Conservation (phyloP, 2,113 vertebrate species). For the Sylvietta virens region DNA sequence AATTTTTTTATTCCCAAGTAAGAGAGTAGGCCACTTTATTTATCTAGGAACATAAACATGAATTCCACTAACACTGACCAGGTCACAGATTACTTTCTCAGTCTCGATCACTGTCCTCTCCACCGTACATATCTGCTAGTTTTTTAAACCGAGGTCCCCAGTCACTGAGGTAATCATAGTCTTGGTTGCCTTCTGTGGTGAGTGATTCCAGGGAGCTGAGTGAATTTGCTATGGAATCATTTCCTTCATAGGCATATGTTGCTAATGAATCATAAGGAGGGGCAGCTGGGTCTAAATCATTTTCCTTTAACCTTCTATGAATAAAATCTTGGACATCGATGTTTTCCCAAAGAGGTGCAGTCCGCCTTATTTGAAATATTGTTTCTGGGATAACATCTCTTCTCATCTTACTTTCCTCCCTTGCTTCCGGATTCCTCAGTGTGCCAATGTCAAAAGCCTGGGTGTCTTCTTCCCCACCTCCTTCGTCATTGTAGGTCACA, state of each 20-base stretch:
- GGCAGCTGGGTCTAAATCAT: slow-evolving; percentile 75
- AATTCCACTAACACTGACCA: slow-evolving; percentile 28
- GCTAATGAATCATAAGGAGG: slow-evolving; percentile 82
- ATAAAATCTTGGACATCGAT: slow-evolving; percentile 80
- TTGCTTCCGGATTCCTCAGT: slow-evolving; percentile 75
- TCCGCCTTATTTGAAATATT: slow-evolving; percentile 75
- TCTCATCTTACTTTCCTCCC: slow-evolving; percentile 75
- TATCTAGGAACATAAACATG: slow-evolving; percentile 49
- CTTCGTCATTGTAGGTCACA: slow-evolving; percentile 82
- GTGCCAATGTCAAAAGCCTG: slow-evolving; percentile 82
- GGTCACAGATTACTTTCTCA: slow-evolving; percentile 55
- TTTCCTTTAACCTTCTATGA: slow-evolving; percentile 76
- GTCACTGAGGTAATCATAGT: slow-evolving; percentile 78
- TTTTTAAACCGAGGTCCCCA: slow-evolving; percentile 82
- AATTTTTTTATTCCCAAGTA: slow-evolving; percentile 14
- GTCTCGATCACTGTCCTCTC: slow-evolving; percentile 74
- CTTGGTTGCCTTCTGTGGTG: slow-evolving; percentile 71
- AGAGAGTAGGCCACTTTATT: slow-evolving; percentile 61
- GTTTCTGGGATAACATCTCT: slow-evolving; percentile 80
- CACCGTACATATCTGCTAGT: slow-evolving; percentile 79
- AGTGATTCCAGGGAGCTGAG: slow-evolving; percentile 79
- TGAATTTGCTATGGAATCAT: slow-evolving; percentile 76
- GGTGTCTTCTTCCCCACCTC: slow-evolving; percentile 82
- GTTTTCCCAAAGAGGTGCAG: slow-evolving; percentile 76
- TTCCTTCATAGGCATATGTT: slow-evolving; percentile 79